Evolutionary conservation across 53 echinoderm and acorn worm species (phyloP), one percentile per base, ranked within the genome.

Genomic region (Stichopus horrens): DNA sequence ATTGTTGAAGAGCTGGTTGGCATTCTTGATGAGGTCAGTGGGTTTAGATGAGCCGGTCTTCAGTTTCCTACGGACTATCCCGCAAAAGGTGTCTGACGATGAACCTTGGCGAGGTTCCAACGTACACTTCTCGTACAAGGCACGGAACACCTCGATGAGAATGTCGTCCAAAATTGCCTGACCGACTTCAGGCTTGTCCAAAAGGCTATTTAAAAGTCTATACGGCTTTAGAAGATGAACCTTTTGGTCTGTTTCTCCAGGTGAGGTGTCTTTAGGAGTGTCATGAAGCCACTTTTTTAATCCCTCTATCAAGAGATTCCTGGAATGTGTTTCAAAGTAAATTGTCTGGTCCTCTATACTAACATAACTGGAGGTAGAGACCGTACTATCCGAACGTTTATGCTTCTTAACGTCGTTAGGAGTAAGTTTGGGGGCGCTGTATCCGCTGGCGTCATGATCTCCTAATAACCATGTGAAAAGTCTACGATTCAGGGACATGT

Each of bases 401-500:
- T 92, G 92, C 20, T 65, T 65, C 55, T 88, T 88, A 21, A 89
- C 57, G 3, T 57, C 56, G 1, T 87, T 56, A 18, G 76, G 80
- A 16, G 71, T 55, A 4, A n/a, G 52, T 67, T 85, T 85, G 21
- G 59, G 67, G 4, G 80, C 63, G 0, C 55, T 77, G 18, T n/a
- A 55, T 7, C 90, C 92, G 10, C 86, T 86, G 14, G 90, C 53
- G 68, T 92, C 89, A 18, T 87, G 55, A 16, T 74, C 89, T 10
- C 99, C 99, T 8, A 99, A 90, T 76, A 99, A 76, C 99, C 99
- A 99, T 54, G 96, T 92, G 76, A 88, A 99, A 11, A 99, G 92
- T 19, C 96, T 89, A 7, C 99, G 88, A 59, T 99, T 99, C 7
- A 99, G 91, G 16, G 99, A 99, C 99, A 99, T 99, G 94, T 99